Evolutionary conservation across 1,140 invertebrate species (phyloP), one percentile per base, ranked within the genome.

Genomic region (Ips typographus): DNA sequence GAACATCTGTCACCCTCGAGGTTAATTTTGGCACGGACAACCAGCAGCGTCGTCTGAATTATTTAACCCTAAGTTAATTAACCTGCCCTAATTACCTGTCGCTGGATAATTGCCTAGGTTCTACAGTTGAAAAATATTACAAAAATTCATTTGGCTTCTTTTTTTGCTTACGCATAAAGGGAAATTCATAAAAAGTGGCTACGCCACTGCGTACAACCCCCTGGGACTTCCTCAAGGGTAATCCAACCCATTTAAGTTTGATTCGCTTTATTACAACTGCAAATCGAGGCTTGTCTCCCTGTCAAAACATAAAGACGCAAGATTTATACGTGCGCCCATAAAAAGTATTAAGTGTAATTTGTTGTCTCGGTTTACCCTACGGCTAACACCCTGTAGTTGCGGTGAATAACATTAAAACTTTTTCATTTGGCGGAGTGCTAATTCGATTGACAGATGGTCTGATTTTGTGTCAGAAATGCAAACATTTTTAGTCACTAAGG

Each of bases 231-330:
- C 22, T 22, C 22, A 22, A 22, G 22, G 22, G 22, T 22, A 22
- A 22, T 22, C 22, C 44, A 6, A 49, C 44, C 44, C 44, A 49
- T 49, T 56, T 56, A 36, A 37, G 47, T 42, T 41, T 55, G 62
- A 64, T 64, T 64, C 49, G 62, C 62, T 64, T 64, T 64, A 55
- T 64, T 64, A 64, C 41, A 64, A 64, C 62, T 64, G 62, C 62
- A 64, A 64, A 64, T 64, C 62, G 62, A 64, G 62, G 62, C 62
- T 64, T 64, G 62, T 64, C 62, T 53, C 51, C 62, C 62, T 64
- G 62, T 64, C 62, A 64, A 64, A 64, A 64, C 62, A 64, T 64
- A 64, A 64, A 64, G 62, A 64, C 62, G n/a, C 62, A 64, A 64
- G 62, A 64, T 64, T 64, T 64, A 64, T 64, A 36, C 41, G 39